These are phyloP conservation scores for Ormia ochracea DNA, from an alignment of 2,888 invertebrate genomes.

Conservation along the genomic window DNA sequence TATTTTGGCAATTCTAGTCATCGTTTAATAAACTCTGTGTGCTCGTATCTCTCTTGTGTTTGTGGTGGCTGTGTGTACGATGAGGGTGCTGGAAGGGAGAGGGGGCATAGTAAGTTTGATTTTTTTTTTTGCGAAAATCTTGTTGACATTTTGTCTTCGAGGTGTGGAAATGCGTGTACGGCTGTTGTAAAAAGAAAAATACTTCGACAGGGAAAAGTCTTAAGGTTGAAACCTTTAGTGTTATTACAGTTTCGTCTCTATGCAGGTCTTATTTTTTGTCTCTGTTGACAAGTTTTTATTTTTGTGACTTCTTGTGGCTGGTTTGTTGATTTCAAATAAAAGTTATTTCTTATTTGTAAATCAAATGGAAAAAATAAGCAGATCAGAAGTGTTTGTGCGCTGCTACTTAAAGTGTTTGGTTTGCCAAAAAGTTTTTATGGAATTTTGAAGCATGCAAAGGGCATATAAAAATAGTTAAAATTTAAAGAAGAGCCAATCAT, in stretches of 20 bases:
- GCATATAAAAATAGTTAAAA: too few relatives aligned
- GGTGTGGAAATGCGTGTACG: conserved; percentile 67
- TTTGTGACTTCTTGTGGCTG: conserved; percentile 14
- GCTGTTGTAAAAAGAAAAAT: not conserved
- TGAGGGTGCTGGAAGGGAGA: not conserved
- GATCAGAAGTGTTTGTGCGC: conserved; percentile 22
- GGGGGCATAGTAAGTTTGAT: conserved; percentile 14
- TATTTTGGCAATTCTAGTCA: conserved; percentile 66
- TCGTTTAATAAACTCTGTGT: conserved; percentile 41
- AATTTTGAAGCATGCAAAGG: too few relatives aligned
- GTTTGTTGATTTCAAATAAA: conserved; percentile 47
- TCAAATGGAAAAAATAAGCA: conserved; percentile 51
- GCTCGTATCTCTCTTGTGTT: not conserved
- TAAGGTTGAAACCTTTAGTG: conserved; percentile 44
- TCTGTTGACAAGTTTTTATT: conserved; percentile 12
- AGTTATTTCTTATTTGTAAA: conserved; percentile 19
- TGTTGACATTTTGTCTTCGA: conserved; percentile 67
- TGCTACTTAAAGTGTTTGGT: not conserved
- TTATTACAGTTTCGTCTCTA: not conserved
- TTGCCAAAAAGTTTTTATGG: not conserved
- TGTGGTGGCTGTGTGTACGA: not conserved
- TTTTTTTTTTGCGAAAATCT: conserved; percentile 50
- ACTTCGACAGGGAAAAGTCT: conserved; percentile 2
- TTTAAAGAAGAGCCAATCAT: too few relatives aligned
- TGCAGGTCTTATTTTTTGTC: conserved; percentile 3